Percentiles rank a stretch among this genome's conserved stretches.
Conservation (phyloP, 2,113 vertebrate species). For the Taxidea taxus region DNA sequence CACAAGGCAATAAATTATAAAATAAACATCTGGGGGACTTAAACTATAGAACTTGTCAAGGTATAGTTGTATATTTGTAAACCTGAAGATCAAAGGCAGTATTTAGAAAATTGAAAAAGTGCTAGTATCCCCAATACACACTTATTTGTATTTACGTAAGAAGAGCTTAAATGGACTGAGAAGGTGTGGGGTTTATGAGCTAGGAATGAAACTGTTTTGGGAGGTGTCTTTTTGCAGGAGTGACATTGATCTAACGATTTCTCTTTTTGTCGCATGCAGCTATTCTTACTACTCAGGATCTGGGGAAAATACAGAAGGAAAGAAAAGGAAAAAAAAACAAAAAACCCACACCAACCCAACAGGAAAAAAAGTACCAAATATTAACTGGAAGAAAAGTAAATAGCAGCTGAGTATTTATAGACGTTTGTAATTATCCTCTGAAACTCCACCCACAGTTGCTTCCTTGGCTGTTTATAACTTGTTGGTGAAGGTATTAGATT, state of each 20-base stretch:
- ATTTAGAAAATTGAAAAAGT: conserved; percentile 8
- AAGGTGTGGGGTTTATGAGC: not conserved
- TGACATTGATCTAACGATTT: not conserved
- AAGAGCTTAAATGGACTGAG: not conserved
- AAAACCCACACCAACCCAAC: not conserved
- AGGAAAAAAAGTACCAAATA: not conserved
- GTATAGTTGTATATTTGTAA: not conserved
- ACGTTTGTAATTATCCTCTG: not conserved
- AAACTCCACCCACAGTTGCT: not conserved
- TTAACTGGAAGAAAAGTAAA: conserved; percentile 30
- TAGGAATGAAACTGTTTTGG: conserved; percentile 3
- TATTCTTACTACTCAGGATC: not conserved
- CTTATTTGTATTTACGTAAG: not conserved
- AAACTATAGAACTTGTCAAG: not conserved
- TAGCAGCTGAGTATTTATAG: not conserved
- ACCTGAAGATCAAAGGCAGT: not conserved
- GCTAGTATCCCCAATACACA: not conserved
- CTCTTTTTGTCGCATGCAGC: not conserved
- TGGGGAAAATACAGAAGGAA: not conserved
- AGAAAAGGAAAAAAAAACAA: not conserved
- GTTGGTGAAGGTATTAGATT: not conserved
- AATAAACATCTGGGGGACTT: not conserved
- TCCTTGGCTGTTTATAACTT: not conserved
- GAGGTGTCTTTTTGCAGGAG: not conserved
- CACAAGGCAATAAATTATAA: not conserved